Evolutionary conservation across 2,888 invertebrate species (phyloP), one percentile per base, ranked within the genome.

Genomic region (Limulus polyphemus): DNA sequence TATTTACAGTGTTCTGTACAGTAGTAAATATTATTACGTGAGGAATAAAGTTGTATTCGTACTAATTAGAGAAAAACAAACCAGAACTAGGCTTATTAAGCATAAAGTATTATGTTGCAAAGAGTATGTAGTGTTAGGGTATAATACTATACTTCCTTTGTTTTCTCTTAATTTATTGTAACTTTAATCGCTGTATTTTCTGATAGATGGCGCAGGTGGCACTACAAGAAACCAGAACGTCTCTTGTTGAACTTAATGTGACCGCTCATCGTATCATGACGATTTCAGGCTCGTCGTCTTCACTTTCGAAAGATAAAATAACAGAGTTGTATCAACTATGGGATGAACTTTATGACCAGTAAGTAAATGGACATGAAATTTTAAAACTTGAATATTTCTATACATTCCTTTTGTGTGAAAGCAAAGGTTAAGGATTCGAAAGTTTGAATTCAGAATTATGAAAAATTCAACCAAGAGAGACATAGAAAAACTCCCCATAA

Each of bases 301-400:
- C 52, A 12, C 57, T 81, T 1, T 78, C 87, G 67, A 84, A 85
- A 66, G 79, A 82, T 47, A 84, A 84, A 62, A 80, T 87, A 63
- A 80, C 84, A 47, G 81, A 84, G 58, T 76, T 87, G 67, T 82
- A 86, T 70, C 79, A 83, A 11, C 79, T 84, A 16, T 86, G 86
- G 84, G 84, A 86, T 70, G 84, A 84, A 62, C 82, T 83, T 10
- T 83, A 83, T 73, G 82, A 84, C 72, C 82, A 83, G 87, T 87
- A 74, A 80, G 78, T 75, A 59, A 32, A 32, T 1, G 32, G 32
- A 32, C 7, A 32, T 5, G 32, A 32, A 32, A 32, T 7, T 32
- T 32, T 32, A 7, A 32, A 32, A 32, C 32, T 5, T 32, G 5
- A 32, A 32, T 32, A 32, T 32, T 32, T 32, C 32, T 32, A 32